phyloP scores from a whole-genome alignment of 2,888 invertebrate species.

The Sinodicranocentrus sp. region DNA sequence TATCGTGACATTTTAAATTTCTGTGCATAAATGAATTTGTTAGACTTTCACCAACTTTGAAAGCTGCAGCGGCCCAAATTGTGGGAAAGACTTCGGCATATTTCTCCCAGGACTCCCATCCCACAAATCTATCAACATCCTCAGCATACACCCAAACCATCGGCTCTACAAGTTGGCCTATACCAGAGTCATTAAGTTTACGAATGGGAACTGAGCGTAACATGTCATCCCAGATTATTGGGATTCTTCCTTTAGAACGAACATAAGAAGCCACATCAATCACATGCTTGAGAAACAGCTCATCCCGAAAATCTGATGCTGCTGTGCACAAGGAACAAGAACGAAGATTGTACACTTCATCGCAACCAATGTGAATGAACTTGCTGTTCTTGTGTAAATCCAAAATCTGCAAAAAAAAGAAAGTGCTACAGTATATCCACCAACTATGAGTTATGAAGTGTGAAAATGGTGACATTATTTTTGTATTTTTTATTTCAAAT shows the following conservation, averaged over 20 bases:
- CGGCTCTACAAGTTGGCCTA: slow-evolving; percentile 85
- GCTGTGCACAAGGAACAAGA: slow-evolving; percentile 82
- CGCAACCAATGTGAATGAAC: slow-evolving; percentile 86
- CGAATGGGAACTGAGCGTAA: slow-evolving; percentile 80
- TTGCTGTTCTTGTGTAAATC: slow-evolving; percentile 78
- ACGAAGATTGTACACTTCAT: slow-evolving; percentile 86
- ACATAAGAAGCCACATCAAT: slow-evolving; percentile 80
- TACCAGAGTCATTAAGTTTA: slow-evolving; percentile 81
- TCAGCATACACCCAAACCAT: slow-evolving; percentile 90
- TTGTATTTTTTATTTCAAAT: too few species aligned
- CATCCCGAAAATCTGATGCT: slow-evolving; percentile 78
- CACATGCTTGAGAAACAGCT: slow-evolving; percentile 85
- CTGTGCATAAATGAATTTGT: too few species aligned
- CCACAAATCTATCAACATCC: slow-evolving; percentile 82
- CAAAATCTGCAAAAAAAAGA: slow-evolving; percentile 78
- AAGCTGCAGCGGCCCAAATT: slow-evolving; percentile 90
- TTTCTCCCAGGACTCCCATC: slow-evolving; percentile 81
- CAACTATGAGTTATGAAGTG: too few species aligned
- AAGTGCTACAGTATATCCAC: too few species aligned
- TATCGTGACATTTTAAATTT: not conserved
- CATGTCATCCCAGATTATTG: slow-evolving; percentile 95
- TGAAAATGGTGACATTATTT: too few species aligned
- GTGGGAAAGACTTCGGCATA: slow-evolving; percentile 84
- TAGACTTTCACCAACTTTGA: slow-evolving; percentile 80
- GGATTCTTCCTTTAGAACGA: slow-evolving; percentile 80